Evolutionary conservation across 2,888 invertebrate genomes (phyloP).

Genomic region (Crematogaster levior): DNA sequence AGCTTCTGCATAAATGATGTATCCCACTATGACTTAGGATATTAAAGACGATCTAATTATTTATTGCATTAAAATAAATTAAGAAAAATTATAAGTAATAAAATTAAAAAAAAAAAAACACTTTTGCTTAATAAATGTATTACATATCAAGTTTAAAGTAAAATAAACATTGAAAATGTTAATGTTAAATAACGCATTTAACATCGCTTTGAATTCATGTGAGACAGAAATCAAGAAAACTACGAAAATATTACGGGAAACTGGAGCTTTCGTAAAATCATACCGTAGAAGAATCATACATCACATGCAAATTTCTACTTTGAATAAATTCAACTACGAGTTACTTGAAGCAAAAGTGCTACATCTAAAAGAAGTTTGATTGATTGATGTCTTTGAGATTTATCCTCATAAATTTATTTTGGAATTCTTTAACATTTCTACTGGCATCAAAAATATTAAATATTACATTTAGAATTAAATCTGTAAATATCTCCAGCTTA

Average conservation of each 20-base stretch:
- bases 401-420: background rate
- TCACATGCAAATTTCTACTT: background rate
- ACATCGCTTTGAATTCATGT: background rate
- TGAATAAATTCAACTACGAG: background rate
- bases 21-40: background rate
- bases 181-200: background rate
- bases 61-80: background rate
- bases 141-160: background rate
- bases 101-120: too few species aligned
- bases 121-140: background rate
- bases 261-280: conserved; percentile 9
- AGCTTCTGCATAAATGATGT: conserved; percentile 17
- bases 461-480: background rate
- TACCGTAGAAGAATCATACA: background rate
- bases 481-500: background rate
- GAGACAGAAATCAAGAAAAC: background rate
- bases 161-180: background rate
- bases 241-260: background rate
- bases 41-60: background rate
- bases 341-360: background rate
- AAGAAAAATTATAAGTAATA: background rate
- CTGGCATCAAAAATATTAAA: background rate
- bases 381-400: background rate
- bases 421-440: background rate
- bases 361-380: conserved; percentile 2